Conservation (phyloP, 2,797 vertebrate species). For the Catharus ustulatus region DNA sequence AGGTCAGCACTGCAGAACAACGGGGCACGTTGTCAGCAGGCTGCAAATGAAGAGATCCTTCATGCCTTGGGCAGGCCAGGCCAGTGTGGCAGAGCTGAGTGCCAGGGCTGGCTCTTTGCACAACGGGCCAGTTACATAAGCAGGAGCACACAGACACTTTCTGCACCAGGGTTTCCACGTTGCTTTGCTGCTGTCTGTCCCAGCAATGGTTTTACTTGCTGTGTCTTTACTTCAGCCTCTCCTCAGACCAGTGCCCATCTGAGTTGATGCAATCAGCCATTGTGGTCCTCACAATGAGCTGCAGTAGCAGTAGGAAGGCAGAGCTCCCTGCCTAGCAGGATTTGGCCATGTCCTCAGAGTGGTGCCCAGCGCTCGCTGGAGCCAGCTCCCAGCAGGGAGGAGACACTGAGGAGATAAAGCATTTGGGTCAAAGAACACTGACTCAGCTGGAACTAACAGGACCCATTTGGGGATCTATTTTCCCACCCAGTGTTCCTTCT, state of each 20-base stretch:
- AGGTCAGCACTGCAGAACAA: not conserved
- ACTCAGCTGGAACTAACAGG: conserved; percentile 1
- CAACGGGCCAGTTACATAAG: not conserved
- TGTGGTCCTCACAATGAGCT: not conserved
- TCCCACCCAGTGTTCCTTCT: not conserved
- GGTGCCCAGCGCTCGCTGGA: not conserved
- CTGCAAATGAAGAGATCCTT: not conserved
- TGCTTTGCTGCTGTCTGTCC: not conserved
- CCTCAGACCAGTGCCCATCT: not conserved
- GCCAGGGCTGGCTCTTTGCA: not conserved
- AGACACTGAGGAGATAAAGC: not conserved
- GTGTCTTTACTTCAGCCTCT: not conserved
- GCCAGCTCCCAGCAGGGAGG: not conserved
- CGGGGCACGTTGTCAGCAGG: not conserved
- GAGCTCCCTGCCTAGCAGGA: not conserved
- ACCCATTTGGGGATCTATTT: not conserved
- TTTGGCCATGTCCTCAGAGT: not conserved
- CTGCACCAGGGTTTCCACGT: not conserved
- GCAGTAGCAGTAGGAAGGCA: not conserved
- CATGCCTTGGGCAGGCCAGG: not conserved
- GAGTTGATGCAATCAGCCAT: not conserved
- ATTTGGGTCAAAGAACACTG: conserved; percentile 10
- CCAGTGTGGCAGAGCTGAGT: rapidly evolving
- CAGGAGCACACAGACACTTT: not conserved
- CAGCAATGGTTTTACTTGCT: not conserved